These are phyloP conservation scores for Amphipyra tragopoginis DNA, from an alignment of 2,888 invertebrate genomes.

Conservation along the genomic window DNA sequence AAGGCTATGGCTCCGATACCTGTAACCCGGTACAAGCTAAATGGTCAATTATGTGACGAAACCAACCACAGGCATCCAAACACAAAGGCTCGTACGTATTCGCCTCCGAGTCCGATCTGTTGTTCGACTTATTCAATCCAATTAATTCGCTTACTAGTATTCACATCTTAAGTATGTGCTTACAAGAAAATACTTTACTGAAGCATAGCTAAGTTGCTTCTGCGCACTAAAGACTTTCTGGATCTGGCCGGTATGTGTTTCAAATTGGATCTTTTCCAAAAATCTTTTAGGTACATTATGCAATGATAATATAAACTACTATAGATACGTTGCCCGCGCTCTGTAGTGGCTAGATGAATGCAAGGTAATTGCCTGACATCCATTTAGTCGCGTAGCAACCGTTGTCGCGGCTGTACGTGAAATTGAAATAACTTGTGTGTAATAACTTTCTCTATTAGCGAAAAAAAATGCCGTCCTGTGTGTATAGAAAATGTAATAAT, in stretches of 20 bases:
- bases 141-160: conserved; percentile 5
- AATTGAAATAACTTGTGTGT: no score
- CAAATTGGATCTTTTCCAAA: conserved; percentile 25
- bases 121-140: conserved; percentile 39
- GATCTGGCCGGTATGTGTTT: neutral
- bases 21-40: conserved; percentile 82
- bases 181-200: neutral
- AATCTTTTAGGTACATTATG: conserved; percentile 9
- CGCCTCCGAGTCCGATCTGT: conserved; percentile 54
- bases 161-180: neutral
- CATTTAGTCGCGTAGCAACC: no score
- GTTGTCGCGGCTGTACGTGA: no score
- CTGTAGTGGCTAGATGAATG: no score
- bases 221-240: conserved; percentile 1
- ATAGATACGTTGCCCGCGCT: no score
- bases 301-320: no score
- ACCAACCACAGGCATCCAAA: conserved; percentile 57
- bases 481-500: no score
- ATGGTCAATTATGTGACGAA: conserved; percentile 80
- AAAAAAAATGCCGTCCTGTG: no score
- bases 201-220: conserved; percentile 1
- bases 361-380: no score
- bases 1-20: conserved; percentile 78
- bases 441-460: no score
- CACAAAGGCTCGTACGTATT: conserved; percentile 69